phyloP scores from a whole-genome alignment of 2,797 vertebrate species.

The Chaunax sp. region DNA sequence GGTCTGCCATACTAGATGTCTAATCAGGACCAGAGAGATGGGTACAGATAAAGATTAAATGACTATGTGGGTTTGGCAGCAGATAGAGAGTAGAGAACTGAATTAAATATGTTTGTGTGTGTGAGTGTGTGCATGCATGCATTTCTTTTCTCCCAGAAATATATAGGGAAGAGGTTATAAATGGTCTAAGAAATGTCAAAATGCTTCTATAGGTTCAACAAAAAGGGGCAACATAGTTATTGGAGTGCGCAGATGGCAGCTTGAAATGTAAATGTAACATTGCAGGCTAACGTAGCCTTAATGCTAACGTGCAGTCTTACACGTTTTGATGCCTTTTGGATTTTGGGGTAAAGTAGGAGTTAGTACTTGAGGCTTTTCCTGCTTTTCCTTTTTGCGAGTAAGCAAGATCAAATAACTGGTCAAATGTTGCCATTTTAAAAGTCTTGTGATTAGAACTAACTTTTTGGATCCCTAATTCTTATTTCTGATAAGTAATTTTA shows the following conservation, averaged over 20 bases:
- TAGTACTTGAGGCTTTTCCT: too few species aligned
- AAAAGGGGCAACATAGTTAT: not conserved
- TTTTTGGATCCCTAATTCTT: too few species aligned
- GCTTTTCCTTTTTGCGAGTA: too few species aligned
- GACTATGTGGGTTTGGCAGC: conserved; percentile 79
- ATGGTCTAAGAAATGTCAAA: conserved; percentile 15
- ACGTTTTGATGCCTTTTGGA: not conserved
- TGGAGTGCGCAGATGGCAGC: not conserved
- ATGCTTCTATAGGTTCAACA: not conserved
- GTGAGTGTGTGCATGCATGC: conserved; percentile 19
- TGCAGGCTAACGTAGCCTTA: not conserved
- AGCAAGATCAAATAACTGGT: too few species aligned
- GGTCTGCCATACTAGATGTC: conserved; percentile 69
- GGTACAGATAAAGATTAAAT: conserved; percentile 81
- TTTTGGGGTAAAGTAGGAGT: not conserved
- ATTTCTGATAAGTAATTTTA: too few species aligned
- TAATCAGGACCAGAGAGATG: conserved; percentile 82
- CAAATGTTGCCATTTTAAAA: too few species aligned
- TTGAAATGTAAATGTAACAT: conserved; percentile 3
- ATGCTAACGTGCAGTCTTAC: not conserved
- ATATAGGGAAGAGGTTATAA: conserved; percentile 14
- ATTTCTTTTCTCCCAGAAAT: conserved; percentile 20
- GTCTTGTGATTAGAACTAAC: too few species aligned
- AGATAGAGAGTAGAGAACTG: conserved; percentile 37
- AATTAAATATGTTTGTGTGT: conserved; percentile 50